Evolutionary conservation across 2,113 vertebrate species (phyloP), one percentile per base, ranked within the genome.

Genomic region (Carassius carassius): DNA sequence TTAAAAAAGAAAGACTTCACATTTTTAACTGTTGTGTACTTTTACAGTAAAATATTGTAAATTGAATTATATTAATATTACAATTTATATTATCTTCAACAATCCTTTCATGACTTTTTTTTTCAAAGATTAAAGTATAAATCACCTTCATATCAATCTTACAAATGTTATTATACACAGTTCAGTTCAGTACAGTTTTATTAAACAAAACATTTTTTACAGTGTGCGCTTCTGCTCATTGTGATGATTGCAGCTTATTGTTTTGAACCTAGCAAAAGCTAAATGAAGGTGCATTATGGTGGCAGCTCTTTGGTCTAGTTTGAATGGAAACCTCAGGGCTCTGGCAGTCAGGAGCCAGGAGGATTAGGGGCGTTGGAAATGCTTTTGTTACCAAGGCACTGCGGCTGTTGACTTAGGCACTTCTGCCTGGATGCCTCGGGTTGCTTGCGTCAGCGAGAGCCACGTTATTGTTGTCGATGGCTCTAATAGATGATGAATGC

Each of bases 371-470:
- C 3, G n/a, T 65, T 65, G 37, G 23, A 78, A 80, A 80, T 80
- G 78, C 78, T 47, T 80, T 80, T 80, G 78, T 80, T 80, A 47
- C 58, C 78, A 47, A 44, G 58, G 78, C 37, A 44, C 78, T 19
- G n/a, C n/a, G 78, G n/a, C 78, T 80, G 58, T 65, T 80, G 78
- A 63, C 78, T 79, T 79, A 25, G 78, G 58, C 41, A 25, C 78
- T 44, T 80, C 58, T 79, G 77, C 17, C 13, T 19, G 58, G 14
- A 29, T 19, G 4, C 37, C 58, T 44, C 14, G 37, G 37, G 3
- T 80, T 80, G 78, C 14, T 80, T 65, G 58, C 58, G 58, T 44
- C n/a, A 44, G 37, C 3, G 8, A 79, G n/a, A 79, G 77, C 7
- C 13, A 0, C 4, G 13, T 41, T 44, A 79, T 63, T 79, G 58